Evolutionary conservation across 2,113 vertebrate species (phyloP).

Genomic region (Cathartes aura): DNA sequence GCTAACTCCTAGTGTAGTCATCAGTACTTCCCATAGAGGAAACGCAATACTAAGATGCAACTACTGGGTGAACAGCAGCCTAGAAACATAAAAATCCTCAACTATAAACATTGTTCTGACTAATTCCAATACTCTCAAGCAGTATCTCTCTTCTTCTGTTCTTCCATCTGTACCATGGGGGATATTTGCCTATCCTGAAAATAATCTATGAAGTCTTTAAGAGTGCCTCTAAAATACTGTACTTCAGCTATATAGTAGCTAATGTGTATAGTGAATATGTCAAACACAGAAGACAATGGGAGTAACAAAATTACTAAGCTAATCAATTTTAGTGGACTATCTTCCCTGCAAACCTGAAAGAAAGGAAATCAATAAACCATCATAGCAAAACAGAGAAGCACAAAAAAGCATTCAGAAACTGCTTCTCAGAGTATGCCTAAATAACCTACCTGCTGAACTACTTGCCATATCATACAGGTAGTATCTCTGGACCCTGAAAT

Average conservation of each 20-base stretch:
- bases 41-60: neutral
- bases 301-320: neutral
- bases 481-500: conserved; percentile 96
- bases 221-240: neutral
- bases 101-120: neutral
- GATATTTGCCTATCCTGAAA: neutral
- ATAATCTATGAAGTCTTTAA: neutral
- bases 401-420: neutral
- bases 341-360: neutral
- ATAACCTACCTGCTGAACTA: conserved; percentile 88
- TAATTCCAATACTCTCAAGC: neutral
- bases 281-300: neutral
- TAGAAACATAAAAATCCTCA: neutral
- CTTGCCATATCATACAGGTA: conserved; percentile 98
- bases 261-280: neutral
- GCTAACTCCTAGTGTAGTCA: neutral
- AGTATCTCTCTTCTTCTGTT: neutral
- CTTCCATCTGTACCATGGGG: neutral
- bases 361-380: neutral
- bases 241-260: neutral
- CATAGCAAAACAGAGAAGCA: neutral
- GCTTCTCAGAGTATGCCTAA: neutral
- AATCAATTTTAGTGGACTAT: neutral
- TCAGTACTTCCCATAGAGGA: neutral
- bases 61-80: neutral